Base-by-base conservation (phyloP, 2,113 vertebrate species). In the Takifugu flavidus region DNA sequence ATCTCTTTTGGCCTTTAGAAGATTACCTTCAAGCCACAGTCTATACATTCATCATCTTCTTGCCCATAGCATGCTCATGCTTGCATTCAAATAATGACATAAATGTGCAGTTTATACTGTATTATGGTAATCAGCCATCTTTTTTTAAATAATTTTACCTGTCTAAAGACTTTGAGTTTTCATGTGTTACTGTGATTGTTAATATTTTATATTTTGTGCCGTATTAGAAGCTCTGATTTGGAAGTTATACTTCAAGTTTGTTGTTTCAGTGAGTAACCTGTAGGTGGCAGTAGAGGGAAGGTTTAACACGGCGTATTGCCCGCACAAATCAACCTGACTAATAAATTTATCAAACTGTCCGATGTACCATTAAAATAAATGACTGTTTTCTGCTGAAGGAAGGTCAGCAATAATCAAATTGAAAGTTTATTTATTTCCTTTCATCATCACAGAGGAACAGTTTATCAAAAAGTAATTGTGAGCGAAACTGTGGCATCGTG, bases 231-330 rank as follows among this genome's bases (percentile, higher is more conserved):
- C 7, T 39, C 2, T 10, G 34, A 39, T 39, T 39, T 39, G 34
- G 34, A 39, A 10, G 29, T 49, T 46, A 14, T 15, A 13, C 26
- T 66, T 26, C 54, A 10, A 13, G 39, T 75, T 39, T 39, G 34
- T 60, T 80, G 46, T 82, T 74, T 20, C 56, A 63, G 4, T 10
- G 47, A 62, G 1, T 57, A n/a, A 52, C 20, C 84, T 71, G 66
- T 62, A 72, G 84, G 67, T 13, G 87, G 87, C 77, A 77, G 84
- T 72, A 86, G 68, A 84, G 64, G 55, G 62, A 59, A 20, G n/a
- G 58, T 56, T 56, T 34, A 47, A n/a, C 27, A 28, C 12, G 39
- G 25, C 14, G 2, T 39, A 25, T 14, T 25, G 4, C 15, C 6
- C 39, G 25, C 6, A 59, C 39, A 75, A 54, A 62, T 65, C n/a